phyloP scores from a whole-genome alignment of 2,113 vertebrate species.

The Camelus dromedarius region DNA sequence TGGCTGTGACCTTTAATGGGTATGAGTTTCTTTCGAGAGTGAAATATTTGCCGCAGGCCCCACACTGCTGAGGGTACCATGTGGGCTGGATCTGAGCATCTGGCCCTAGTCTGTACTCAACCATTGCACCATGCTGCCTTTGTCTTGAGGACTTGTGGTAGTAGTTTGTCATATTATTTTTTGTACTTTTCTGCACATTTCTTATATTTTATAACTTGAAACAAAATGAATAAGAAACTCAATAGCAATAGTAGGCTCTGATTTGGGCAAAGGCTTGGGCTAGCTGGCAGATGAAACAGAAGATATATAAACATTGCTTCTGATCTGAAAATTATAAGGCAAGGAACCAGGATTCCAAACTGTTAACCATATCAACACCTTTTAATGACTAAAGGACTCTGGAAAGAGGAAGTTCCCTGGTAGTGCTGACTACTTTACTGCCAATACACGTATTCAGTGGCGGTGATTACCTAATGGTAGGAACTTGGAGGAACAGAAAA shows the following conservation, averaged over 20 bases:
- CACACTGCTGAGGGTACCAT: neutral
- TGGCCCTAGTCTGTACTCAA: neutral
- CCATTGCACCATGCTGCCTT: neutral
- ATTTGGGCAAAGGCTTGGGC: constrained; percentile 14
- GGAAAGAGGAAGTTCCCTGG: neutral
- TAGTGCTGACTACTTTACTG: neutral
- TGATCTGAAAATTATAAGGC: neutral
- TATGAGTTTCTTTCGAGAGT: neutral
- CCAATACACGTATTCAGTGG: neutral
- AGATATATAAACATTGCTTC: neutral
- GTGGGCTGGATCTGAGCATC: neutral
- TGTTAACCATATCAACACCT: neutral
- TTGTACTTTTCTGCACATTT: neutral
- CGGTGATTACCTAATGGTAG: neutral
- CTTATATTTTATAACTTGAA: constrained; percentile 19
- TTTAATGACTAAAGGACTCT: neutral
- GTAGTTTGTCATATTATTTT: neutral
- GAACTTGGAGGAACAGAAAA: constrained; percentile 6
- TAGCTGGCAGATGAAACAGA: neutral
- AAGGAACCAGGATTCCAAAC: constrained; percentile 20
- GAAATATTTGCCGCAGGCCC: neutral
- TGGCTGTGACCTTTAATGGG: too few relatives aligned
- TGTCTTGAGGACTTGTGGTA: neutral
- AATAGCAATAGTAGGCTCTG: neutral
- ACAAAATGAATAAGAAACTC: neutral